Percentiles rank a stretch among this genome's conserved stretches.
Conservation (phyloP, 2,113 vertebrate genomes). For the Nannospalax galili region DNA sequence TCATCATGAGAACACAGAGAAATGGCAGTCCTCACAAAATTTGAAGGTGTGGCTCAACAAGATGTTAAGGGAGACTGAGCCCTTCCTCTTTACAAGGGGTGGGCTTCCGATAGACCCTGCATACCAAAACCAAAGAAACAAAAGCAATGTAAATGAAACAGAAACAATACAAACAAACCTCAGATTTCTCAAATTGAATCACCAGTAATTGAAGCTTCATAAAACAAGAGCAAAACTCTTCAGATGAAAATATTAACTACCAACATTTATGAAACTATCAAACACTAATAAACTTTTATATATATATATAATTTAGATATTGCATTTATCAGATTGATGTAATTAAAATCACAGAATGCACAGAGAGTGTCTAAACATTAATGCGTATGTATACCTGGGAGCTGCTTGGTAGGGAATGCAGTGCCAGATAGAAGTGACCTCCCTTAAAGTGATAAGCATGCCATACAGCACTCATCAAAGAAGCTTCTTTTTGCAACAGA, state of each 20-base stretch:
- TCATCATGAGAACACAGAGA: neutral
- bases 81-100: neutral
- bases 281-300: too few relatives aligned
- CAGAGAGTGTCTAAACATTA: too few relatives aligned
- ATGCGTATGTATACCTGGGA: too few relatives aligned
- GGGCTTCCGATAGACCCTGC: neutral
- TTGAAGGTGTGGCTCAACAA: neutral
- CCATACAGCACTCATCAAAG: too few relatives aligned
- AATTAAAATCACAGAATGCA: too few relatives aligned
- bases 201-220: neutral
- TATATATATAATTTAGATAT: too few relatives aligned
- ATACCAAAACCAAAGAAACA: neutral
- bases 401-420: too few relatives aligned
- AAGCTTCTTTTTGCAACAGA: too few relatives aligned
- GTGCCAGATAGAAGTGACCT: too few relatives aligned
- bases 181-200: neutral
- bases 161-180: neutral
- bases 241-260: slow-evolving; percentile 10
- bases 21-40: neutral
- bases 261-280: too few relatives aligned
- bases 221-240: neutral
- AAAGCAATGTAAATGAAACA: neutral
- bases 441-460: too few relatives aligned
- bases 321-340: too few relatives aligned
- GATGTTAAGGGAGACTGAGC: neutral